Evolutionary conservation across 1,140 invertebrate genomes (phyloP).

Genomic region (Zaprionus taronus): DNA sequence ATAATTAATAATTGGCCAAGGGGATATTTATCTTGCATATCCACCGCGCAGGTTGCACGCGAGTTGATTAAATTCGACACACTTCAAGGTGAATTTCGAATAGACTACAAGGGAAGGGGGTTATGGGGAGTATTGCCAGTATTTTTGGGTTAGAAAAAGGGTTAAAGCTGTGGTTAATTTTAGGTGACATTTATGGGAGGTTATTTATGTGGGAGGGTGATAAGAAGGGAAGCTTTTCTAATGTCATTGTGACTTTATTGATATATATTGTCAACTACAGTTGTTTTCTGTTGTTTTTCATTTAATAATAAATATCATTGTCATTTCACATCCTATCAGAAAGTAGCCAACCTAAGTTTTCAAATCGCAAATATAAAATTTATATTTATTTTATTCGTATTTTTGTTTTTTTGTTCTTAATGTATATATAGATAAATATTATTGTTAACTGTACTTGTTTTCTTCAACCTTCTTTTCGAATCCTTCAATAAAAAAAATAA

Average conservation of each 20-base stretch:
- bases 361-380: too few relatives aligned
- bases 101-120: background rate
- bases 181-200: slow-evolving; percentile 61
- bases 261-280: too few relatives aligned
- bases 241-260: background rate
- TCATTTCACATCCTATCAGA: too few relatives aligned
- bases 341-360: too few relatives aligned
- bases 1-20: slow-evolving; percentile 71
- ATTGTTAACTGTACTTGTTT: too few relatives aligned
- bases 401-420: too few relatives aligned
- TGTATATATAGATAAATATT: too few relatives aligned
- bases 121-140: slow-evolving; percentile 12
- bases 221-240: background rate
- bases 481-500: too few relatives aligned
- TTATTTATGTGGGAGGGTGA: slow-evolving; percentile 16
- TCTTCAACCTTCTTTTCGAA: too few relatives aligned
- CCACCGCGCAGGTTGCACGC: slow-evolving; percentile 44
- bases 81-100: slow-evolving; percentile 51
- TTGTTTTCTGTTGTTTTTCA: too few relatives aligned
- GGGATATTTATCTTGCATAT: slow-evolving; percentile 30
- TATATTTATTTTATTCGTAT: too few relatives aligned
- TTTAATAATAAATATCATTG: too few relatives aligned
- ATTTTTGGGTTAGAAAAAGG: slow-evolving; percentile 57
- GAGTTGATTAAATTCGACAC: slow-evolving; percentile 80
- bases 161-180: slow-evolving; percentile 59